phyloP scores from a whole-genome alignment of 92 coral and sea anemone genomes.

The Porites evermanni region DNA sequence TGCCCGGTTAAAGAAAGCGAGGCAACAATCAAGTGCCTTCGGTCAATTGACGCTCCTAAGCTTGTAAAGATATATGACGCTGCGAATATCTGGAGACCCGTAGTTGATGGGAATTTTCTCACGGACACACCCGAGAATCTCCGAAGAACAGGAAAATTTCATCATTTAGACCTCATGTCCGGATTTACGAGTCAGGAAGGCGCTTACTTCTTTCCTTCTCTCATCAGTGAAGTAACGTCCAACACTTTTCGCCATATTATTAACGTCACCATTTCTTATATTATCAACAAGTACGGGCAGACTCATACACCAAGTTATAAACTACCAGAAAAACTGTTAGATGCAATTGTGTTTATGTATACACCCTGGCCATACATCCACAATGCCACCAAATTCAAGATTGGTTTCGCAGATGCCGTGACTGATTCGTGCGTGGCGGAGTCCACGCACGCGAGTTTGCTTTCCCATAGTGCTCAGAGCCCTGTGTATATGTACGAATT shows the following conservation, averaged over 20 bases:
- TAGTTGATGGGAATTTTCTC: conserved; percentile 72
- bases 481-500: conserved; percentile 76
- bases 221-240: conserved; percentile 7
- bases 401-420: conserved; percentile 59
- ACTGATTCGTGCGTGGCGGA: conserved; percentile 82
- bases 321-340: conserved; percentile 38
- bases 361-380: conserved; percentile 81
- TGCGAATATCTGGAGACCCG: conserved; percentile 77
- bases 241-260: conserved; percentile 8
- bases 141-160: conserved; percentile 67
- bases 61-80: background rate
- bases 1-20: conserved; percentile 60
- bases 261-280: background rate
- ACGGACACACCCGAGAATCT: conserved; percentile 74
- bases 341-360: conserved; percentile 66
- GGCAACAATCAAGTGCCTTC: conserved; percentile 65
- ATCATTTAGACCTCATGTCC: conserved; percentile 67
- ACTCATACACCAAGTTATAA: background rate
- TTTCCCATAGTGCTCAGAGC: conserved; percentile 62
- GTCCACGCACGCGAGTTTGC: conserved; percentile 73
- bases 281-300: conserved; percentile 33
- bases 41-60: conserved; percentile 58
- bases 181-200: conserved; percentile 94
- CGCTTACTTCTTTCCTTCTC: conserved; percentile 55
- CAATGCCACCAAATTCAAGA: conserved; percentile 22